Evolutionary conservation across 2,797 vertebrate genomes (phyloP), one percentile per base, ranked within the genome.

Genomic region (Tapirus indicus): DNA sequence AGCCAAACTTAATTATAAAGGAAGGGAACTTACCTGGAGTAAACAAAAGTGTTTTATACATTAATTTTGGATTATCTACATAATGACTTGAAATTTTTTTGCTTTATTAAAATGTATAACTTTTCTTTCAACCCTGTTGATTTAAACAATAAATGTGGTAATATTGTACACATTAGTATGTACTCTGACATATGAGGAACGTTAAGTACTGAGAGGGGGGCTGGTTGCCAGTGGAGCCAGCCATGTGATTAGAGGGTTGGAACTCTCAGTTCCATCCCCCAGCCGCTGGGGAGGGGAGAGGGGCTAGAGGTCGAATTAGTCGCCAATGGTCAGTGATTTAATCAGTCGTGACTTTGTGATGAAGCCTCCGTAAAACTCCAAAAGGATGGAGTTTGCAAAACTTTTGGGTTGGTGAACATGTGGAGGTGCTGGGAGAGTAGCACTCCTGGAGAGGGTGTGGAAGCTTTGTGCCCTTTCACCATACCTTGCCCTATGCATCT

Each of bases 51-150:
- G 52, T 72, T 93, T 83, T 72, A 56, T 91, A 49, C 10, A 29
- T 32, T 95, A 62, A 58, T 54, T 77, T 95, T 95, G 54, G 20
- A 49, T 77, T 91, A 66, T 41, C 27, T 84, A 72, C 54, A 27
- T 60, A 88, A 92, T 83, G 29, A 64, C 41, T 88, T 93, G 64
- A 82, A 83, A 77, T 23, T 32, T 49, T 75, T 83, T 85, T 90
- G 32, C 71, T 97, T 52, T 93, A 47, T 91, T 49, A 82, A 47
- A 71, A 87, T 64, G 9, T 13, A 4, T 56, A 49, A 77, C 25
- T 11, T 29, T 58, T n/a, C 5, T 20, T 23, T 23, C 52, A 47
- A 0, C 29, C 2, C n/a, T 93, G n/a, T 82, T 88, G 69, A 92
- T 75, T 91, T 90, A 75, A 89, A 77, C 35, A 82, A 21, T 86